Conservation (phyloP, 2,888 invertebrate genomes). For the Euplagia quadripunctaria region DNA sequence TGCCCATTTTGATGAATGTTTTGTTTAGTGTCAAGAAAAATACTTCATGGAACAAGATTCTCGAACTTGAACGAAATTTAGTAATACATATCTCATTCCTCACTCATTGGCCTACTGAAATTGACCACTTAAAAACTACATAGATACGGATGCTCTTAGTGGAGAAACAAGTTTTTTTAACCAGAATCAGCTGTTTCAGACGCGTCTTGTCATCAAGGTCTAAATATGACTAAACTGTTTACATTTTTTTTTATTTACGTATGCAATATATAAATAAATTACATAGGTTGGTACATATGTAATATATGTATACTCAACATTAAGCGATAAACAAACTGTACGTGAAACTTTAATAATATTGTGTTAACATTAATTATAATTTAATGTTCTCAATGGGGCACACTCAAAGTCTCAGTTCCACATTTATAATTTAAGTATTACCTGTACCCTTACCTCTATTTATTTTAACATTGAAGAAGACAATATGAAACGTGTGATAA, state of each 20-base stretch:
- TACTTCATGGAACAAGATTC: too few relatives aligned
- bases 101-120: too few relatives aligned
- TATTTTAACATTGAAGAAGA: conserved; percentile 3
- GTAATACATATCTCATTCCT: too few relatives aligned
- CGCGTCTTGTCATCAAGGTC: too few relatives aligned
- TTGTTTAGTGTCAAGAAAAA: too few relatives aligned
- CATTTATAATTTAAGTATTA: conserved; percentile 11
- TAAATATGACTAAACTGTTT: neutral
- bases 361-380: conserved; percentile 16
- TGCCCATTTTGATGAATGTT: too few relatives aligned
- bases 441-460: neutral
- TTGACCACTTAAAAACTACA: too few relatives aligned
- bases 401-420: neutral
- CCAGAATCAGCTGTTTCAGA: too few relatives aligned
- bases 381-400: conserved; percentile 9
- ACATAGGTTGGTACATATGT: too few relatives aligned
- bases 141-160: too few relatives aligned
- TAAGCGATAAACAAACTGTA: conserved; percentile 10
- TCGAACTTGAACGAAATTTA: too few relatives aligned
- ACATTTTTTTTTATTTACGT: neutral
- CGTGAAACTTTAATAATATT: conserved; percentile 13
- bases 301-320: neutral
- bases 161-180: too few relatives aligned
- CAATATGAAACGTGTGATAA: conserved; percentile 10
- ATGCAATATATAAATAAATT: neutral